These are phyloP conservation scores for Caenorhabditis tropicalis DNA, from an alignment of 1,140 invertebrate genomes.

Conservation along the genomic window DNA sequence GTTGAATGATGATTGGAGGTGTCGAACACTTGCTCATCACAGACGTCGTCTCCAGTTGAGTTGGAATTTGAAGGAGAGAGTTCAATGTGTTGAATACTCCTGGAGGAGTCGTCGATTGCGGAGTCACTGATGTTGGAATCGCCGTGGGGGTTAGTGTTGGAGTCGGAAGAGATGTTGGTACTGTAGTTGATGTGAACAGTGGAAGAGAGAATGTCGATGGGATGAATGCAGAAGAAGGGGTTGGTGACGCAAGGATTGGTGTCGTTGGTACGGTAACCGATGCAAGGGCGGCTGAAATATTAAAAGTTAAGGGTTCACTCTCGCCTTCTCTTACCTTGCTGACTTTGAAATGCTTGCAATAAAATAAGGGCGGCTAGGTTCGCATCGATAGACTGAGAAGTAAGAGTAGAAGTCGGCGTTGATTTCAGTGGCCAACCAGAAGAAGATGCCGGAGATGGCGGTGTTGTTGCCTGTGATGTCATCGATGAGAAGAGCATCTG, in stretches of 20 bases:
- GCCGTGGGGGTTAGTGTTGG: neutral
- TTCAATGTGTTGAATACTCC: constrained; percentile 15
- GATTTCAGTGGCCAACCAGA: neutral
- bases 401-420: neutral
- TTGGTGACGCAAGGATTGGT: neutral
- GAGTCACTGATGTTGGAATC: neutral
- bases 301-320: neutral
- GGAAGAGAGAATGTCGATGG: neutral
- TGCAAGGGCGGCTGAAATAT: neutral
- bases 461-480: constrained; percentile 15
- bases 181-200: neutral
- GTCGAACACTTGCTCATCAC: constrained; percentile 8
- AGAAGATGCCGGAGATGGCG: neutral
- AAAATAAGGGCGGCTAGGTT: neutral
- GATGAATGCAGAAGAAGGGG: neutral
- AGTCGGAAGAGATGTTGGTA: neutral
- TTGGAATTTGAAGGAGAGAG: neutral
- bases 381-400: neutral
- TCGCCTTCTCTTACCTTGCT: neutral
- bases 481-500: constrained; percentile 29
- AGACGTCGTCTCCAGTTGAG: neutral
- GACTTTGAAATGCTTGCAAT: neutral
- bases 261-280: neutral
- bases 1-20: neutral
- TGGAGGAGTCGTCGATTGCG: neutral